Evolutionary conservation across 2,113 vertebrate genomes (phyloP).

Genomic region (Bombycilla garrulus): DNA sequence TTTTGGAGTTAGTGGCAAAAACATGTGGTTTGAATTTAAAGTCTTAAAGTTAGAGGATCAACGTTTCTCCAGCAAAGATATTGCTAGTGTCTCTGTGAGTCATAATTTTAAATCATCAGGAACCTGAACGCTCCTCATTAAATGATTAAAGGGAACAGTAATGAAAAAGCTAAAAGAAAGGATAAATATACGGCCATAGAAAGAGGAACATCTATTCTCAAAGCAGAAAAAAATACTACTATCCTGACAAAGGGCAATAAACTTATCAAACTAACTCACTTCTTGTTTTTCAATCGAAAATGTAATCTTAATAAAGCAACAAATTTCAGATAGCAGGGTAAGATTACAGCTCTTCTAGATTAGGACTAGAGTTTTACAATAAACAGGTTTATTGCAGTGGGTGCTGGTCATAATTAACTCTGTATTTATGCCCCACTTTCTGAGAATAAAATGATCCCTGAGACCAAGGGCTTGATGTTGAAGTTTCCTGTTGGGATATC

Average conservation of each 20-base stretch:
- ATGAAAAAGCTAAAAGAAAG: slow-evolving; percentile 42
- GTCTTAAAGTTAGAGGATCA: slow-evolving; percentile 45
- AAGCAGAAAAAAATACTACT: slow-evolving; percentile 40
- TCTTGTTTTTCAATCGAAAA: neutral
- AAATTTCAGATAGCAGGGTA: slow-evolving; percentile 27
- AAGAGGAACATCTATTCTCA: slow-evolving; percentile 53
- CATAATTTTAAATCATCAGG: slow-evolving; percentile 46
- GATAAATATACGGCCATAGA: slow-evolving; percentile 18
- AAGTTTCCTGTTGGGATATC: neutral
- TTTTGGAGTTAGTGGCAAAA: slow-evolving; percentile 28
- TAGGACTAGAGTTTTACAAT: slow-evolving; percentile 5
- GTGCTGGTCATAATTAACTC: neutral
- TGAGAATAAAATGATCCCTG: neutral
- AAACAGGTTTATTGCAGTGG: neutral
- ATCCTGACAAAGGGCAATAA: slow-evolving; percentile 62
- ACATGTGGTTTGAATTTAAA: slow-evolving; percentile 65
- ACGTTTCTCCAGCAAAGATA: slow-evolving; percentile 34
- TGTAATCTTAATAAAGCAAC: slow-evolving; percentile 41
- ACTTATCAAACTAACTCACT: slow-evolving; percentile 52
- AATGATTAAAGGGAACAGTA: slow-evolving; percentile 51
- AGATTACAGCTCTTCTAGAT: slow-evolving; percentile 21
- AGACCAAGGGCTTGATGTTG: neutral
- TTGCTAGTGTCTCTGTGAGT: slow-evolving; percentile 35
- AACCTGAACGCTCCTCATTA: slow-evolving; percentile 54
- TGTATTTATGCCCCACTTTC: neutral